phyloP scores from a whole-genome alignment of 2,888 invertebrate species.

The Dioctria linearis region DNA sequence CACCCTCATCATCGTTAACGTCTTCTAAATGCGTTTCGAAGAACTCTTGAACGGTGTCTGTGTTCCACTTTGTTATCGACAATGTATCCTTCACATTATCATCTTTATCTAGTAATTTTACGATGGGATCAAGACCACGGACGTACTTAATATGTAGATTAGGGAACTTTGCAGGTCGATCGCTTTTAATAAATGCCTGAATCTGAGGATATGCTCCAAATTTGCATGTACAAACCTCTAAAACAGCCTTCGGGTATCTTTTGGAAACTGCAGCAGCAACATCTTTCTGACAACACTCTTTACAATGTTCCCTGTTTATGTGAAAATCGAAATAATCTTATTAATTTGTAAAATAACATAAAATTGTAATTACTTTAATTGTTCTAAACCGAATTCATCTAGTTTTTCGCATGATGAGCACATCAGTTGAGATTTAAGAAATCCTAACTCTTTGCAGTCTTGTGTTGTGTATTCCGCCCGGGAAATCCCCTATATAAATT shows the following conservation, averaged over 20 bases:
- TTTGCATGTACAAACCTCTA: constrained; percentile 98
- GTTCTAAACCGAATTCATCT: constrained; percentile 74
- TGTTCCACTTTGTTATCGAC: constrained; percentile 99
- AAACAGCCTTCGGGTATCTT: constrained; percentile 90
- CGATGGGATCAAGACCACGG: constrained; percentile 93
- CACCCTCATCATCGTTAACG: constrained; percentile 63
- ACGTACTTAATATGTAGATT: constrained; percentile 94
- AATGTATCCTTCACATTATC: constrained; percentile 89
- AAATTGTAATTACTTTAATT: constrained; percentile 63
- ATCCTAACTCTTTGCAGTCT: constrained; percentile 89
- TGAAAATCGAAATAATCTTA: not conserved
- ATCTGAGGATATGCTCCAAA: constrained; percentile 98
- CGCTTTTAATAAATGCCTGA: constrained; percentile 97
- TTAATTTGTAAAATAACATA: not conserved
- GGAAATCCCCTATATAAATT: not conserved
- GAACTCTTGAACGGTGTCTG: constrained; percentile 97
- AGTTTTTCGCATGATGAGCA: constrained; percentile 93
- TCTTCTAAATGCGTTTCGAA: constrained; percentile 87
- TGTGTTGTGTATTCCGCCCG: constrained; percentile 79
- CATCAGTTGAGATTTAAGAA: constrained; percentile 86
- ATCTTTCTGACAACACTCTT: constrained; percentile 86
- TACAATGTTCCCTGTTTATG: constrained; percentile 72
- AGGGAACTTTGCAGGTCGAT: constrained; percentile 89
- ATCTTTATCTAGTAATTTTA: constrained; percentile 89
- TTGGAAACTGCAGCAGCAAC: constrained; percentile 77